Base-by-base conservation (phyloP, 1,140 invertebrate species). In the Littorina saxatilis region DNA sequence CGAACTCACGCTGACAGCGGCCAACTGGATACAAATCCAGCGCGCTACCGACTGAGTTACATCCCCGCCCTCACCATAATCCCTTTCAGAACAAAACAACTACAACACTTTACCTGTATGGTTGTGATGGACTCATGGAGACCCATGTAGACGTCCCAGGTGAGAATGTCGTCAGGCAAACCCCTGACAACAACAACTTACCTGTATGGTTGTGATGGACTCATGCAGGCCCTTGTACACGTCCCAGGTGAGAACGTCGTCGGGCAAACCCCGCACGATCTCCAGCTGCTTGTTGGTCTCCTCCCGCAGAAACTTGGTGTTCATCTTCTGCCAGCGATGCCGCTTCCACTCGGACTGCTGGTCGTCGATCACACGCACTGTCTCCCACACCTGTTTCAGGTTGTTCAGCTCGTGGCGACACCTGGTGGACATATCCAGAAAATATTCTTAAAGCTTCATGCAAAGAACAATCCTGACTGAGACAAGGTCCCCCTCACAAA, bases 261-360 rank as follows among this genome's bases (percentile, higher is more conserved):
- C 89, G 9, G 92, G 89, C 9, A 93, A 80, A 32, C 80, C 87
- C 58, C 88, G 76, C 13, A 93, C 85, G 61, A 89, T 88, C 7
- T 92, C 91, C 47, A 92, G 63, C 82, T 92, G 91, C 85, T 90
- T 92, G 68, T 88, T 87, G 13, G 90, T 91, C 72, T 91, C 91
- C 66, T 92, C 90, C 35, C 86, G 76, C 40, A 92, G 82, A 63
- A 88, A 88, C 81, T 89, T 89, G 39, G 90, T 91, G 85, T 92
- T 90, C 84, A 92, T 88, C 84, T 91, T 92, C 86, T 92, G 91
- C 92, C 92, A 93, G 13, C 90, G 81, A 78, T 91, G 89, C n/a
- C 88, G 73, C 85, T 92, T 92, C 92, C 92, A 92, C 77, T 92
- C 90, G 20, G 82, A 83, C 76, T 92, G 92, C 83, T 92, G 88